These are phyloP conservation scores for Archips crataeganus DNA, from an alignment of 2,888 invertebrate genomes.

Conservation along the genomic window DNA sequence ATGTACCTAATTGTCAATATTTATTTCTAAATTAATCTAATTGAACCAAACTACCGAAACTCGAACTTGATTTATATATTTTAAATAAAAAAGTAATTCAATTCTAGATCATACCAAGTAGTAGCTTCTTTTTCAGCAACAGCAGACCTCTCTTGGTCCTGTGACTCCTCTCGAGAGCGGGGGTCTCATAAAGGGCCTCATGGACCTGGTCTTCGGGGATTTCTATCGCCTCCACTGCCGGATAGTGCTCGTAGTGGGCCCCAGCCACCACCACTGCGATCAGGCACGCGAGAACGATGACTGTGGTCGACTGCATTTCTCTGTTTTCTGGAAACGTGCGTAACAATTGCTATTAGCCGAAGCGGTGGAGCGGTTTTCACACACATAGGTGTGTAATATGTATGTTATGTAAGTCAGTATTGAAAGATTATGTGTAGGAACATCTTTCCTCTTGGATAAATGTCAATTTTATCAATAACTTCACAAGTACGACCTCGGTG, in stretches of 20 bases:
- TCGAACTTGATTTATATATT: not conserved
- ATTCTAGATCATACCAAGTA: constrained; percentile 65
- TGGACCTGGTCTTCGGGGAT: constrained; percentile 53
- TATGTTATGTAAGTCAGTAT: not conserved
- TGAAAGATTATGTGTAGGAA: not conserved
- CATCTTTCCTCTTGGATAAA: not conserved
- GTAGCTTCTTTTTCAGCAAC: constrained; percentile 76
- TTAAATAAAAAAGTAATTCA: not conserved
- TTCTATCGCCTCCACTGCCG: constrained; percentile 55
- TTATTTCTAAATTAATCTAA: too few relatives aligned
- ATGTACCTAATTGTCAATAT: too few relatives aligned
- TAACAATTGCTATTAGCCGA: constrained; percentile 11
- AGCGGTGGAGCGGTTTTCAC: not conserved
- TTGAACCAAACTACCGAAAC: not conserved
- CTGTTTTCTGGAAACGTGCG: constrained; percentile 51
- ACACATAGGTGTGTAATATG: not conserved
- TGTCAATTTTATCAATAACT: too few relatives aligned
- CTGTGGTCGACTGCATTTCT: constrained; percentile 75
- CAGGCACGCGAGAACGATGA: constrained; percentile 73
- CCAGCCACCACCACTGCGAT: constrained; percentile 67
- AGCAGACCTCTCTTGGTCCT: constrained; percentile 76
- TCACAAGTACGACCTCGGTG: not conserved
- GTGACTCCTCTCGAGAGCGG: constrained; percentile 68
- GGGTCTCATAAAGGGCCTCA: constrained; percentile 61
- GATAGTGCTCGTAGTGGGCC: constrained; percentile 55